Percentiles rank a stretch among this genome's conserved stretches.
Evolutionary conservation across 2,113 vertebrate genomes (phyloP).

Genomic region (Theristicus caerulescens): DNA sequence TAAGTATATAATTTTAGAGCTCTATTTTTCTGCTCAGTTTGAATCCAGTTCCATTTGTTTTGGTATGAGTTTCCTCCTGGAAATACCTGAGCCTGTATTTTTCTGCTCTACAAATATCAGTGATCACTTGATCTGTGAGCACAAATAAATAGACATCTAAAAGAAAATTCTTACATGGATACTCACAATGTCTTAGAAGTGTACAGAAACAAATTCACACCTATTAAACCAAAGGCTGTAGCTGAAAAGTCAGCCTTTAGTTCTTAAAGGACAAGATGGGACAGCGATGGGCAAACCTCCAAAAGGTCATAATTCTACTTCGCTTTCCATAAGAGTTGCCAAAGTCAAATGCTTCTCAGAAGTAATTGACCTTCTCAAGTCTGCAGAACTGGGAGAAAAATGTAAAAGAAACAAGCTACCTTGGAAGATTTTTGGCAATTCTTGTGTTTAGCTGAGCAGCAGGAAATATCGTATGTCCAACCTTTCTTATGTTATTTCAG

Average conservation of each 20-base stretch:
- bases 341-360: conserved; percentile 60
- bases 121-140: conserved; percentile 34
- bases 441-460: conserved; percentile 57
- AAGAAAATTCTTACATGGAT: conserved; percentile 1
- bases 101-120: conserved; percentile 9
- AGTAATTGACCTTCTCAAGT: conserved; percentile 60
- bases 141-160: conserved; percentile 37
- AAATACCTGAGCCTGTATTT: conserved; percentile 53
- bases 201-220: conserved; percentile 39
- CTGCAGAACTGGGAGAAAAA: conserved; percentile 56
- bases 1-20: conserved; percentile 30
- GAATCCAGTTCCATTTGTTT: conserved; percentile 48
- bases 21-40: conserved; percentile 47
- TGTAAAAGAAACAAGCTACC: conserved; percentile 63
- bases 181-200: not conserved
- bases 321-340: conserved; percentile 44
- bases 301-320: conserved; percentile 58
- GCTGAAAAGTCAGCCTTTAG: conserved; percentile 40
- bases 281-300: conserved; percentile 44
- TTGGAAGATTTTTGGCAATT: conserved; percentile 65
- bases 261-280: conserved; percentile 52
- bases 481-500: conserved; percentile 61
- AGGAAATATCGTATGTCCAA: conserved; percentile 60
- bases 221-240: not conserved
- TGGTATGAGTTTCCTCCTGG: conserved; percentile 40